Evolutionary conservation across 1,140 invertebrate species (phyloP).

Genomic region (Drosophila chauvacae): DNA sequence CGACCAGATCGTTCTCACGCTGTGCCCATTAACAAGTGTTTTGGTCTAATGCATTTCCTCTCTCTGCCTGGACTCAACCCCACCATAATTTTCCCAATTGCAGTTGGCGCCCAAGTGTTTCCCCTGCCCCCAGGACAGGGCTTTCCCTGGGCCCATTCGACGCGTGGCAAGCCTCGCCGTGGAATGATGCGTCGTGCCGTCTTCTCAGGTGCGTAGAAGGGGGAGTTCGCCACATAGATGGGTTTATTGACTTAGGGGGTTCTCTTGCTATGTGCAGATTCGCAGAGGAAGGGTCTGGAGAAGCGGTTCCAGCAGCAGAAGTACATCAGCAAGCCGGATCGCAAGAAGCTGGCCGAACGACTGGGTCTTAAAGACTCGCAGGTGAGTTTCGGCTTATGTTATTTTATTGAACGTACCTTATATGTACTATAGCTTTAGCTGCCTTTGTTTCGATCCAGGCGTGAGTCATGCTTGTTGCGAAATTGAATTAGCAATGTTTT

Average conservation of each 20-base stretch:
- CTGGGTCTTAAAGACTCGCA: conserved; percentile 97
- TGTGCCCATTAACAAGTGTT: conserved; percentile 75
- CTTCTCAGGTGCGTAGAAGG: conserved; percentile 86
- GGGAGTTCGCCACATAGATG: background rate
- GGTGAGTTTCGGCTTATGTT: conserved; percentile 86
- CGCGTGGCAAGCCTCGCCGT: conserved; percentile 92
- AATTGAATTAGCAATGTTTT: background rate
- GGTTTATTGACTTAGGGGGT: conserved; percentile 9
- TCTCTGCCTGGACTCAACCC: conserved; percentile 14
- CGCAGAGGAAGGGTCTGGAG: conserved; percentile 97
- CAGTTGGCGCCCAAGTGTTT: conserved; percentile 87
- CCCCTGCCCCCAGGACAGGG: conserved; percentile 87
- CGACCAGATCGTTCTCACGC: conserved; percentile 31
- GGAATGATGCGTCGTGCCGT: conserved; percentile 98
- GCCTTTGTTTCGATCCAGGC: background rate
- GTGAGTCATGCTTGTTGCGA: background rate
- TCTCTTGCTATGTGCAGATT: conserved; percentile 89
- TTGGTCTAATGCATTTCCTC: conserved; percentile 62
- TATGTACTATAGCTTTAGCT: background rate
- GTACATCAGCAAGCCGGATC: conserved; percentile 98
- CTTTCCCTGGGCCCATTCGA: conserved; percentile 92
- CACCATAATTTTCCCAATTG: conserved; percentile 20
- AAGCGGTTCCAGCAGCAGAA: conserved; percentile 98
- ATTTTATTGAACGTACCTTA: background rate
- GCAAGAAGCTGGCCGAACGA: conserved; percentile 97